phyloP scores from a whole-genome alignment of 2,113 vertebrate species.

The Ceratotherium simum region DNA sequence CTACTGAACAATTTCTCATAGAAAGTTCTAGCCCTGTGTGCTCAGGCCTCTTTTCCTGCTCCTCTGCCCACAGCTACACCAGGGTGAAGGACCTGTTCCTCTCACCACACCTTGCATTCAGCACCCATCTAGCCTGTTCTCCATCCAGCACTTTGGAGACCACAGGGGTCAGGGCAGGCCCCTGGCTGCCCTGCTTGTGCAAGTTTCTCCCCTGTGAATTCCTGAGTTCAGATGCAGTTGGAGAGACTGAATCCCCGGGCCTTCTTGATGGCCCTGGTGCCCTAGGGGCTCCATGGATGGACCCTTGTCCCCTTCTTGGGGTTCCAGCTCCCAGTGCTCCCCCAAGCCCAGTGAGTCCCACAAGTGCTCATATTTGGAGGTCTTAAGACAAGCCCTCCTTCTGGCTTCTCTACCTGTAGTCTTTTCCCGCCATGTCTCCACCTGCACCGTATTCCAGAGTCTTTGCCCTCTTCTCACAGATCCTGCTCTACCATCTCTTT shows the following conservation, averaged over 20 bases:
- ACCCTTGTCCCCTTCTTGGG: background rate
- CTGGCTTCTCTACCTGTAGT: background rate
- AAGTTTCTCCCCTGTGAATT: background rate
- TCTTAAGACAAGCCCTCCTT: background rate
- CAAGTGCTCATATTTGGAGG: background rate
- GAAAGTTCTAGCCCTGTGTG: background rate
- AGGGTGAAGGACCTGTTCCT: background rate
- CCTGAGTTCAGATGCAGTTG: background rate
- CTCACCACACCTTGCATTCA: background rate
- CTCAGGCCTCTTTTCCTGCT: background rate
- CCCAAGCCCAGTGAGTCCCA: background rate
- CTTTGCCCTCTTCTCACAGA: background rate
- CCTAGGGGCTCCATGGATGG: background rate
- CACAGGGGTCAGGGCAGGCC: background rate
- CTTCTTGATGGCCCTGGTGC: background rate
- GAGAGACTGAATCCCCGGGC: background rate
- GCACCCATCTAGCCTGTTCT: background rate
- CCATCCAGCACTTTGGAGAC: background rate
- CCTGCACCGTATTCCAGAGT: background rate
- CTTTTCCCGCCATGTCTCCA: background rate
- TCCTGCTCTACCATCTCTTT: too few relatives aligned
- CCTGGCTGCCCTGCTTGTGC: background rate
- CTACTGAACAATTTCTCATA: background rate
- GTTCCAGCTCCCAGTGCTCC: background rate
- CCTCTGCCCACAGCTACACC: background rate